A percentile compares a stretch with the other conserved stretches of the same genome.
These are phyloP conservation scores for Pristionchus arcanus DNA, from an alignment of 2,888 invertebrate species.

Conservation along the genomic window DNA sequence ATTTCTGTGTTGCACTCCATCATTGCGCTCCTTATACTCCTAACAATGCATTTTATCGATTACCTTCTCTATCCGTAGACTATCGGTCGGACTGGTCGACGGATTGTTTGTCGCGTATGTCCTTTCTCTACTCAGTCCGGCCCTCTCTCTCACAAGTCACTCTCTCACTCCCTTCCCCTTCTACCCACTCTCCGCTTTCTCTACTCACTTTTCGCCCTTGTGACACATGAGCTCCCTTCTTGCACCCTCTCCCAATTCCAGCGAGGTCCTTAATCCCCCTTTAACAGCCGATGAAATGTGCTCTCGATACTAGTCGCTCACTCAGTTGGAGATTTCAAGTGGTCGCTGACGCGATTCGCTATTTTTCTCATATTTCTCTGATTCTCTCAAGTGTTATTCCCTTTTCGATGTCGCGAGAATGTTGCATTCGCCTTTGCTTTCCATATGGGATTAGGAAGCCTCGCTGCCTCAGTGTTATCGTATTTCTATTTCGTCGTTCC, in stretches of 20 bases:
- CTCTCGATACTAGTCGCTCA: neutral
- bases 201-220: constrained; percentile 31
- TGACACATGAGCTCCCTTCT: constrained; percentile 50
- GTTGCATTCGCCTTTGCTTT: neutral
- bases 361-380: neutral
- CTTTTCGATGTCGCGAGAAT: neutral
- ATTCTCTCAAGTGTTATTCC: neutral
- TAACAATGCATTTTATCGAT: neutral
- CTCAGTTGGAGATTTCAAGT: neutral
- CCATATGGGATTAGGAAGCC: neutral
- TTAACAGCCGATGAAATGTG: neutral
- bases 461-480: neutral
- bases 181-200: constrained; percentile 30
- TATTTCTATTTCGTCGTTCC: constrained; percentile 1
- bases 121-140: constrained; percentile 22
- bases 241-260: constrained; percentile 8
- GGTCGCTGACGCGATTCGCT: neutral
- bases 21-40: neutral
- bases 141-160: constrained; percentile 27
- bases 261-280: neutral
- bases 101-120: constrained; percentile 35
- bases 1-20: neutral
- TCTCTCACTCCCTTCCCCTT: neutral
- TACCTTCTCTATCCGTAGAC: neutral
- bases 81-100: constrained; percentile 29